A percentile compares a stretch with the other conserved stretches of the same genome.
Evolutionary conservation across 2,113 vertebrate genomes (phyloP).

Genomic region (Daubentonia madagascariensis): DNA sequence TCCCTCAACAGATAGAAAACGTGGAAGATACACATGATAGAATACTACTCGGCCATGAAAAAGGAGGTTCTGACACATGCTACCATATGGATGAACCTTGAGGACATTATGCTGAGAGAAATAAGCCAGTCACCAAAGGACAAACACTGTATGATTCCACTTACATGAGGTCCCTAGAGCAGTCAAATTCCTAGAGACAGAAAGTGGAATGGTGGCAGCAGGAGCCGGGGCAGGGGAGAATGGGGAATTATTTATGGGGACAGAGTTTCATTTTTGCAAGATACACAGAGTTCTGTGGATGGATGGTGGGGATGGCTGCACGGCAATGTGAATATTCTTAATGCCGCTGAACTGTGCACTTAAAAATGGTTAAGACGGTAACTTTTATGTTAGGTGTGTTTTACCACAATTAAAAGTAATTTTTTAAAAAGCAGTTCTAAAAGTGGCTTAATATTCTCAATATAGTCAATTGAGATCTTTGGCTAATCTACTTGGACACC

Average conservation of each 20-base stretch:
- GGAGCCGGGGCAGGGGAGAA: rapidly evolving
- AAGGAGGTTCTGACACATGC: background rate
- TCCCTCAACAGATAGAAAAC: too few relatives aligned
- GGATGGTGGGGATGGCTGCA: background rate
- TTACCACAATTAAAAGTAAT: background rate
- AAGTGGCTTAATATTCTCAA: background rate
- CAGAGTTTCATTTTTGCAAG: background rate
- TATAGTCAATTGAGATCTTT: background rate
- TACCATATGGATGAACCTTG: too few relatives aligned
- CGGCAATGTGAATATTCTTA: background rate
- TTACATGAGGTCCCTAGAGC: background rate
- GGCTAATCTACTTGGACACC: background rate
- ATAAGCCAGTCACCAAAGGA: too few relatives aligned
- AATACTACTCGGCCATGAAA: background rate
- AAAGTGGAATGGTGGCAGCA: background rate
- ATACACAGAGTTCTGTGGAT: background rate
- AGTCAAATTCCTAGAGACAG: background rate
- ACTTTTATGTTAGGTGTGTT: background rate
- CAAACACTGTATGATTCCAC: rapidly evolving
- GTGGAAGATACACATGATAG: rapidly evolving
- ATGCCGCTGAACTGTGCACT: background rate
- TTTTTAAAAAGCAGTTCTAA: background rate
- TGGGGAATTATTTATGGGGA: rapidly evolving
- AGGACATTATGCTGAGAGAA: background rate
- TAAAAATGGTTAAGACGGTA: background rate